Percentiles rank a stretch among this genome's conserved stretches.
Evolutionary conservation across 2,888 invertebrate genomes (phyloP).

Genomic region (Meteorus colon): DNA sequence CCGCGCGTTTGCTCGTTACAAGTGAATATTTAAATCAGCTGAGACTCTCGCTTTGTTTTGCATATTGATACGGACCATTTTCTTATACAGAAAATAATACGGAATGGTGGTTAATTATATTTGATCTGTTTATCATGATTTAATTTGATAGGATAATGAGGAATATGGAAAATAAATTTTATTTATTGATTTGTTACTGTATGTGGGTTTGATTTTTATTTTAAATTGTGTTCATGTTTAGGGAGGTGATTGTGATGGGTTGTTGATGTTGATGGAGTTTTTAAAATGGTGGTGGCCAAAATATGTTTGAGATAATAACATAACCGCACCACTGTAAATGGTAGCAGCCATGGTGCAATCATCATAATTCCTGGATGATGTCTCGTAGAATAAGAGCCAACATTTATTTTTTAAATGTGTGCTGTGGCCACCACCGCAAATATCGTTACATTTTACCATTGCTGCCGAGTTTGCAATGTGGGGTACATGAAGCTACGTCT

Average conservation of each 20-base stretch:
- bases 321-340: constrained; percentile 70
- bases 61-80: constrained; percentile 1
- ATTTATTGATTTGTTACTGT: neutral
- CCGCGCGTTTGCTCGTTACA: constrained; percentile 42
- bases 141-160: neutral
- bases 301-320: neutral
- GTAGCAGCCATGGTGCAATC: constrained; percentile 68
- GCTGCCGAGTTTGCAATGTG: constrained; percentile 30
- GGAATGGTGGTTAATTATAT: neutral
- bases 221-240: neutral
- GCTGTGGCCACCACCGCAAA: constrained; percentile 55
- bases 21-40: constrained; percentile 39
- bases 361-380: constrained; percentile 69
- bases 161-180: neutral
- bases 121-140: neutral
- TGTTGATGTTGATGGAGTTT: neutral
- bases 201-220: neutral
- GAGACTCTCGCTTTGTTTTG: neutral
- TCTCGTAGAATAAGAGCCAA: constrained; percentile 13
- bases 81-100: neutral
- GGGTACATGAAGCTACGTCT: constrained; percentile 16
- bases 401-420: constrained; percentile 3
- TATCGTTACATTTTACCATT: constrained; percentile 13
- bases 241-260: neutral
- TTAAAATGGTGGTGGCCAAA: neutral